phyloP scores from a whole-genome alignment of 2,888 invertebrate species.

The Pristionchus exspectatus region DNA sequence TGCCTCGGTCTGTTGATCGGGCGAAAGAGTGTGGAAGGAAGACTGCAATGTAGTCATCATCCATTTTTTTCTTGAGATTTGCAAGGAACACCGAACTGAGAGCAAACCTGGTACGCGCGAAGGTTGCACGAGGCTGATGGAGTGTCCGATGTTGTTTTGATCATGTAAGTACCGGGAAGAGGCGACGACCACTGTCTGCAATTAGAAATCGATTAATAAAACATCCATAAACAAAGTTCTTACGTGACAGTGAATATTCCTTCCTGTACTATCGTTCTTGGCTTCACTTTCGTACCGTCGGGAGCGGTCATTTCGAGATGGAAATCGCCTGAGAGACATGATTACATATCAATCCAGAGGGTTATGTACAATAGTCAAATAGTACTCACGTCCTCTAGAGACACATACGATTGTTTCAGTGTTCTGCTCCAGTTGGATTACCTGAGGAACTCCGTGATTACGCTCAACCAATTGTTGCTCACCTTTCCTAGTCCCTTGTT shows the following conservation, averaged over 20 bases:
- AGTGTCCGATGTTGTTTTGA: constrained; percentile 32
- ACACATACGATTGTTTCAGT: constrained; percentile 16
- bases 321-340: neutral
- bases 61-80: neutral
- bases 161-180: constrained; percentile 54
- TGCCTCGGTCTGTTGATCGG: neutral
- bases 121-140: constrained; percentile 50
- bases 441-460: neutral
- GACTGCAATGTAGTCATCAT: neutral
- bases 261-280: neutral
- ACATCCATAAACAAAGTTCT: neutral
- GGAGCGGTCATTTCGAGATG: neutral
- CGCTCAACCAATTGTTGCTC: neutral
- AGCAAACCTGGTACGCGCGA: constrained; percentile 56
- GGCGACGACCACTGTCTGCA: constrained; percentile 6
- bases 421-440: constrained; percentile 17
- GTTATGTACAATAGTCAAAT: neutral
- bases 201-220: too few species aligned
- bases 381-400: constrained; percentile 17
- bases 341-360: neutral
- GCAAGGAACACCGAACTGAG: neutral
- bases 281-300: neutral
- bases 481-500: constrained; percentile 36
- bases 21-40: neutral
- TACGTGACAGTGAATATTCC: neutral